Base-by-base conservation (phyloP, 1,140 invertebrate species). In the Battus philenor region DNA sequence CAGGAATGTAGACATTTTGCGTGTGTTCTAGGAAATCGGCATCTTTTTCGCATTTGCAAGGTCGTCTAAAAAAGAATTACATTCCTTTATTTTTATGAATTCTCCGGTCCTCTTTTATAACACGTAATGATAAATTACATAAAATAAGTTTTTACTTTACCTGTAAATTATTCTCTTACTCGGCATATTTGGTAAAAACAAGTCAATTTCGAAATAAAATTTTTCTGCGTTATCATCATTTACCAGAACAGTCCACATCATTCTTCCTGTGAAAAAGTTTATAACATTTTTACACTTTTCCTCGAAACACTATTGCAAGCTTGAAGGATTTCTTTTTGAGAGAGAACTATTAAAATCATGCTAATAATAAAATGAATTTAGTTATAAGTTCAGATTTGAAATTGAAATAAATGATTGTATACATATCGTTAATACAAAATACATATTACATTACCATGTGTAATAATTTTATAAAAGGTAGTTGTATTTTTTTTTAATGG, bases 231-330 rank as follows among this genome's bases (percentile, higher is more conserved):
- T 31, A 2, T 85, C 81, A 33, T 85, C 82, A 22, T 83, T 87
- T 2, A 83, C 78, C 2, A 87, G 58, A 1, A 87, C 83, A 2
- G 86, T 85, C 86, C 86, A 87, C 83, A 87, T 87, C 86, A 86
- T 87, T 58, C 84, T 73, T 10, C 86, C 86, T 87, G 54, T 27
- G 72, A 73, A 11, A 26, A 6, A 20, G 18, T 3, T n/a, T n/a
- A n/a, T n/a, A n/a, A n/a, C n/a, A n/a, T n/a, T n/a, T n/a, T n/a
- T n/a, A n/a, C n/a, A n/a, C n/a, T n/a, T n/a, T n/a, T n/a, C n/a
- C n/a, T n/a, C n/a, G n/a, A n/a, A n/a, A n/a, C n/a, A n/a, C n/a
- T n/a, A n/a, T n/a, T n/a, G n/a, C n/a, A n/a, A n/a, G n/a, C n/a
- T n/a, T n/a, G n/a, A n/a, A n/a, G n/a, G n/a, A n/a, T n/a, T n/a